Evolutionary conservation across 2,113 vertebrate genomes (phyloP).

Genomic region (Benitochromis conjunctus): DNA sequence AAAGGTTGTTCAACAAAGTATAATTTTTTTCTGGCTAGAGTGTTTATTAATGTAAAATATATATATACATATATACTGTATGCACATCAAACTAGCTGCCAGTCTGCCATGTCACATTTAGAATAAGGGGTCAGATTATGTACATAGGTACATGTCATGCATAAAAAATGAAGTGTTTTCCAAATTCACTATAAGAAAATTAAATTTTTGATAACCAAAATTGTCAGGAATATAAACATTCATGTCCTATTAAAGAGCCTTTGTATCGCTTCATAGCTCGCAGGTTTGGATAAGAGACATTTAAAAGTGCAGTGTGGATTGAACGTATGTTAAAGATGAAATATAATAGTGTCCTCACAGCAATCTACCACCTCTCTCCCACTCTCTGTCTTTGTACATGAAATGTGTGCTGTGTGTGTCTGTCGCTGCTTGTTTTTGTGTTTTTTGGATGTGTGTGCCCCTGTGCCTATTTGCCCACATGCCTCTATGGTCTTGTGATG

Average conservation of each 20-base stretch:
- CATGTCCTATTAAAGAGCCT: not conserved
- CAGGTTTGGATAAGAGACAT: not conserved
- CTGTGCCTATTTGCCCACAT: slow-evolving; percentile 5
- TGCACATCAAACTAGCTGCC: not conserved
- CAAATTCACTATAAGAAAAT: not conserved
- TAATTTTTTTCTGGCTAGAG: not conserved
- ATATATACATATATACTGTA: not conserved
- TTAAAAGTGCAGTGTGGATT: not conserved
- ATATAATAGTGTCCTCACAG: slow-evolving; percentile 11
- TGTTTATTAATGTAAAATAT: not conserved
- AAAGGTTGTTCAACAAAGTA: not conserved
- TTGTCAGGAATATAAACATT: not conserved
- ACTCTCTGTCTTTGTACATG: slow-evolving; percentile 38
- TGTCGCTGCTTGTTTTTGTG: slow-evolving; percentile 10
- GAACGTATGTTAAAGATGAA: slow-evolving; percentile 10
- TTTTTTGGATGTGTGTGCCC: not conserved
- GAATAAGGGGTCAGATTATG: not conserved
- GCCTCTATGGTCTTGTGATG: slow-evolving; percentile 40
- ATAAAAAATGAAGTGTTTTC: not conserved
- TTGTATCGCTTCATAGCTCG: not conserved
- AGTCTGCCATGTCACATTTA: not conserved
- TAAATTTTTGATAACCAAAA: not conserved
- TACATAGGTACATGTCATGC: not conserved
- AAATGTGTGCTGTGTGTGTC: slow-evolving; percentile 32
- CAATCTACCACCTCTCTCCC: slow-evolving; percentile 25